phyloP scores from a whole-genome alignment of 1,140 invertebrate genomes.

The honey bee (Apis mellifera) region DNA sequence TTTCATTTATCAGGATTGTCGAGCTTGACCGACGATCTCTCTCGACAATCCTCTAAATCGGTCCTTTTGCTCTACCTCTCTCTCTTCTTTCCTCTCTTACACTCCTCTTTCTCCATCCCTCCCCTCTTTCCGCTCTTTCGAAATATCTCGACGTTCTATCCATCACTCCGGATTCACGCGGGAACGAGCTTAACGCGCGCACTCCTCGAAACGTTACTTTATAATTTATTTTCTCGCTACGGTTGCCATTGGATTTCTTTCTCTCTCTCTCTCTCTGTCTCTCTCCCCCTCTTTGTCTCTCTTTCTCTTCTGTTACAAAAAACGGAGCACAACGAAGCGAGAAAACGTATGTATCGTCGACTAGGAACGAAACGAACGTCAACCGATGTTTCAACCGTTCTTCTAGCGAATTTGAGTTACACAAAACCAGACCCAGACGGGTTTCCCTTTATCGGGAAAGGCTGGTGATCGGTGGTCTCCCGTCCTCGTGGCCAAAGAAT shows the following conservation, averaged over 20 bases:
- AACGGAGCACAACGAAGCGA: background rate
- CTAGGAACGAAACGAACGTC: constrained; percentile 11
- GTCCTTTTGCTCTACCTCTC: constrained; percentile 17
- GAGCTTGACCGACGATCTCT: constrained; percentile 60
- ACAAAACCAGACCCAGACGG: constrained; percentile 37
- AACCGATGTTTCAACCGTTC: constrained; percentile 5
- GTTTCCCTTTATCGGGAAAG: constrained; percentile 32
- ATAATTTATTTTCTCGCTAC: constrained; percentile 46
- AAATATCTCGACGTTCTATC: constrained; percentile 52
- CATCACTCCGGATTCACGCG: constrained; percentile 48
- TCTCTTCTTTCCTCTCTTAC: background rate
- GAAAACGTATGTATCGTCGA: constrained; percentile 2
- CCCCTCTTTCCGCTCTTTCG: constrained; percentile 22
- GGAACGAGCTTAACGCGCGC: constrained; percentile 40
- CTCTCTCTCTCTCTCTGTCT: background rate
- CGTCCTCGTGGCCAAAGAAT: constrained; percentile 12
- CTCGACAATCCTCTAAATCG: constrained; percentile 46
- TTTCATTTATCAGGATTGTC: constrained; percentile 78
- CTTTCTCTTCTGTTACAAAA: background rate
- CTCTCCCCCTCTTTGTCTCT: background rate
- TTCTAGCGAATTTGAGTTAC: constrained; percentile 36
- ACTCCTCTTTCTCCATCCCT: background rate
- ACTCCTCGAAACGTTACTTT: constrained; percentile 41
- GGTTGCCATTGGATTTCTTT: constrained; percentile 1
- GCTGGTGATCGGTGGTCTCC: background rate